A percentile compares a stretch with the other conserved stretches of the same genome.
These are phyloP conservation scores for Drosophila tani DNA, from an alignment of 1,140 invertebrate species.

Conservation along the genomic window DNA sequence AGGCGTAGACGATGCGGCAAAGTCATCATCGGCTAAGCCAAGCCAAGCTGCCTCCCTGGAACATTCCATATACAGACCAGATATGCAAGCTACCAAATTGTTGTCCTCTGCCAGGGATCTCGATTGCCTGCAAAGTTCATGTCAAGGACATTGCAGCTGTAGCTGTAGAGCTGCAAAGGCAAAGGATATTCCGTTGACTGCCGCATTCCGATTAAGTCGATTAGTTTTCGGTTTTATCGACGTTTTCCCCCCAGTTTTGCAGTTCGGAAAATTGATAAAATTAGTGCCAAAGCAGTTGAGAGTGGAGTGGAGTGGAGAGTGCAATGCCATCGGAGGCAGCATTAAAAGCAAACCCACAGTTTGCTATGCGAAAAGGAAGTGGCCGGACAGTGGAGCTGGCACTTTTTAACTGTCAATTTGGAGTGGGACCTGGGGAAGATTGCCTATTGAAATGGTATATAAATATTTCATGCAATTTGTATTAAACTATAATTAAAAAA, in stretches of 20 bases:
- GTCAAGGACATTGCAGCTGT: slow-evolving; percentile 69
- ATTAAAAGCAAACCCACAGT: slow-evolving; percentile 32
- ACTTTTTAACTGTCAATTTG: background rate
- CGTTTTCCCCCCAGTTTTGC: slow-evolving; percentile 39
- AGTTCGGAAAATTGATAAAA: slow-evolving; percentile 68
- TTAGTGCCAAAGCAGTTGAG: slow-evolving; percentile 46
- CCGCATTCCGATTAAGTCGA: slow-evolving; percentile 62
- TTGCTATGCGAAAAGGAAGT: slow-evolving; percentile 6
- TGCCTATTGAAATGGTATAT: background rate
- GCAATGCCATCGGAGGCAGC: slow-evolving; percentile 7
- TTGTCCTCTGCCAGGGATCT: slow-evolving; percentile 16
- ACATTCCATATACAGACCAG: slow-evolving; percentile 39
- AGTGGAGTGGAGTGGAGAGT: slow-evolving; percentile 25
- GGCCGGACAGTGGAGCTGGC: slow-evolving; percentile 18
- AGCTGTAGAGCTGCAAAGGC: background rate
- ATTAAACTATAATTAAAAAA: background rate
- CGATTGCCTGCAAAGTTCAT: slow-evolving; percentile 52
- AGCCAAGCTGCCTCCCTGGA: slow-evolving; percentile 6
- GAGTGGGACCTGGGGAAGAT: background rate
- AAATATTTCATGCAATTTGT: background rate
- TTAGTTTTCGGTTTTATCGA: slow-evolving; percentile 57
- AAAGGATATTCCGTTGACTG: slow-evolving; percentile 32
- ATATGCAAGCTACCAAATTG: slow-evolving; percentile 17
- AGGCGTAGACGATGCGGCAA: slow-evolving; percentile 57
- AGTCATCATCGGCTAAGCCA: slow-evolving; percentile 53